Evolutionary conservation across 2,113 vertebrate genomes (phyloP), one percentile per base, ranked within the genome.

Genomic region (Albula goreensis): DNA sequence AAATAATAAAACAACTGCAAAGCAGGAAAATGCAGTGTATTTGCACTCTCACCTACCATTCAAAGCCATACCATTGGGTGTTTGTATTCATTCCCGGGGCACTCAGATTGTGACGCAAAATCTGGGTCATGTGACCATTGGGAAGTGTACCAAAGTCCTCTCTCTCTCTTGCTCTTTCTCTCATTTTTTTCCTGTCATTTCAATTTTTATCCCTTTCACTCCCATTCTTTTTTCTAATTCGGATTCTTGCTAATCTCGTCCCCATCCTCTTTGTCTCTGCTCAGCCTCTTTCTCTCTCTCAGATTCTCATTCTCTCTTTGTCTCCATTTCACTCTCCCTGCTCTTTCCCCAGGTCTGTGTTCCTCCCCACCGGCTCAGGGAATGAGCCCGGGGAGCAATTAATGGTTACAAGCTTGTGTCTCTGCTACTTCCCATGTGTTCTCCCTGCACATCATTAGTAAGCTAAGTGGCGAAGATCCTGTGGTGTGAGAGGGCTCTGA

Each of bases 311-410:
- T 66, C 17, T 66, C 60, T 66, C 60, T 63, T 19, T 63, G 15
- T 63, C 17, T 19, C 60, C 6, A 3, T 63, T 22, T 19, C 60
- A 5, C 53, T 6, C 12, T 4, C 17, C 4, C 3, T 63, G 60
- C 17, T 17, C 17, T 22, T 66, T 19, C 60, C 56, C 11, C 83
- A 31, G 53, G 22, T 74, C 22, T 5, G 7, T 7, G 70, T 74
- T 74, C 70, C 70, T 74, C 70, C 70, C 70, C 19, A 13, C 4
- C 53, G 31, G 77, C 52, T 41, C 11, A 22, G 13, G 85, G 31
- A n/a, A 70, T 56, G 83, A 85, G 85, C 85, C 80, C 9, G 57
- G 90, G 88, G 89, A 90, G 85, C 88, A 90, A 91, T 91, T 91
- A 90, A 74, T 86, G 66, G 31, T 50, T 25, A 50, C 19, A 57